Evolutionary conservation across 2,113 vertebrate genomes (phyloP), one percentile per base, ranked within the genome.

Genomic region (Melanocharis versteri): DNA sequence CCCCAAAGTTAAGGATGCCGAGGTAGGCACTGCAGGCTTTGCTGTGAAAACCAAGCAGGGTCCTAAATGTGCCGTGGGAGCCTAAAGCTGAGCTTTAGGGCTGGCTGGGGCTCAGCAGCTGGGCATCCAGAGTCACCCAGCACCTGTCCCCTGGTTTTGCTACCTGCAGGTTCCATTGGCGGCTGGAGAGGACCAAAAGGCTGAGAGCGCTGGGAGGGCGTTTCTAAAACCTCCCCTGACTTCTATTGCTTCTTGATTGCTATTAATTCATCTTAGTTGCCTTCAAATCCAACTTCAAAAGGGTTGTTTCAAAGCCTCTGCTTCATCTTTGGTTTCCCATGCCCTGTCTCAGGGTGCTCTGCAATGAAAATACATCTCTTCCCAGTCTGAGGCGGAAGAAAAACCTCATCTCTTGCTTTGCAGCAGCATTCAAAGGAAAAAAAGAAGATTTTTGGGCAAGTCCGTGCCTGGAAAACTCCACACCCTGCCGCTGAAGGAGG

Each of bases 171-270:
- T 21, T 86, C 62, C 47, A 17, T 48, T 53, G 50, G 53, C 57
- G 51, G 26, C 1, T 8, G 53, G 8, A 53, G 40, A 79, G 47
- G 47, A 39, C 35, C 39, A 47, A 78, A 73, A 62, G 24, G 18
- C 35, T 39, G 83, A 70, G 8, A 27, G 20, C 0, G 0, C 71
- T 45, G 13, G 40, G 31, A 86, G 15, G 14, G 30, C 2, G 0
- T 83, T 73, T 73, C 51, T 31, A 24, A 91, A 83, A 51, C 20
- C 5, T 88, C 33, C 30, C 15, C 10, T 44, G n/a, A 24, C 19
- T 83, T 75, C 35, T 62, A 4, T 15, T 3, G 2, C 26, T 75
- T 27, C 66, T 56, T 66, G 11, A 8, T 31, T 51, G 47, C 22
- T 66, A 14, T 19, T 5, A 50, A 39, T 57, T 72, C 11, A 37